Percentiles rank a stretch among this genome's conserved stretches.
phyloP scores from a whole-genome alignment of 2,113 vertebrate species.

The Paedocypris sp. region DNA sequence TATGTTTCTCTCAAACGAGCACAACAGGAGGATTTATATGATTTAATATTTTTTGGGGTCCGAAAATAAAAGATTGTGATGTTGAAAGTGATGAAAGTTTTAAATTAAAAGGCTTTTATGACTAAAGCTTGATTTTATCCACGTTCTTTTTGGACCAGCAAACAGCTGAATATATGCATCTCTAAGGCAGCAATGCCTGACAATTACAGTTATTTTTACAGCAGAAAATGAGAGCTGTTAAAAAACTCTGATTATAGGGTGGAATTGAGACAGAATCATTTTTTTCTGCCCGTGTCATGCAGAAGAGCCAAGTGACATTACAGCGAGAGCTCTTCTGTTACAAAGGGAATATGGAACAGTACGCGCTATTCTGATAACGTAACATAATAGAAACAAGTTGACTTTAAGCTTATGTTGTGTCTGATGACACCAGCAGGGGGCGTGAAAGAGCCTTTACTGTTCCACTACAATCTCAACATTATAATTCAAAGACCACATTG shows the following conservation, averaged over 20 bases:
- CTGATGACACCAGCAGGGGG: neutral
- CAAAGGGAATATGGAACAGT: neutral
- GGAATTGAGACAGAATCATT: slow-evolving; percentile 32
- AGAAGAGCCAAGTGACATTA: slow-evolving; percentile 16
- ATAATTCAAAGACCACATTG: no score
- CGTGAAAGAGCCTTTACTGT: no score
- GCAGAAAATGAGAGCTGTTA: slow-evolving; percentile 64
- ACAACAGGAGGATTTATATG: no score
- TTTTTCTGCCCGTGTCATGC: slow-evolving; percentile 18
- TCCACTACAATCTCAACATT: no score
- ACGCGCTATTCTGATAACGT: neutral
- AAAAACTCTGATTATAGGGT: slow-evolving; percentile 64
- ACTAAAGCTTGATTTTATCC: no score
- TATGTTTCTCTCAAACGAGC: no score
- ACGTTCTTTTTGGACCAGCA: no score
- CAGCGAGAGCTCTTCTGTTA: neutral
- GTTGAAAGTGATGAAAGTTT: no score
- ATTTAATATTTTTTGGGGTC: no score
- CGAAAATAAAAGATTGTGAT: no score
- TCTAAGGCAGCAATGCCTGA: slow-evolving; percentile 56
- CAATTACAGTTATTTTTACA: slow-evolving; percentile 72
- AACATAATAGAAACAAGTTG: neutral
- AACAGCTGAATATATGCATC: slow-evolving; percentile 53
- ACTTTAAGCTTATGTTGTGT: neutral
- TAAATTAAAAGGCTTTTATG: no score